Base-by-base conservation (phyloP, 2,797 vertebrate genomes). In the Phrynocephalus forsythii region DNA sequence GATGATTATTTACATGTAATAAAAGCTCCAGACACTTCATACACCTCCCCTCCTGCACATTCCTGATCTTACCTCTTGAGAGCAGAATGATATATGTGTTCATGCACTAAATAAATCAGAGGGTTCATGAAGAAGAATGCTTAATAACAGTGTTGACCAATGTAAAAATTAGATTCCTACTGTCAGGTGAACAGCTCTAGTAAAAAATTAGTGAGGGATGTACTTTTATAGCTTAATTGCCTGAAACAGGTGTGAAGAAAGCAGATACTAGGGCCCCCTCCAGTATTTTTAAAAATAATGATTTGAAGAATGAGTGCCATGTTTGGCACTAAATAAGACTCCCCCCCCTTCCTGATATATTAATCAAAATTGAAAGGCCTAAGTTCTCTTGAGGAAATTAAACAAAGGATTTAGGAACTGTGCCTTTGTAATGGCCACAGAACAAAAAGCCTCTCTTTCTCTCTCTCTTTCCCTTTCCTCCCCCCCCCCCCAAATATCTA, bases 1-100 rank as follows among this genome's bases (percentile, higher is more conserved):
- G 86, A 78, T 82, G 90, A 77, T 78, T 89, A 56, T 86, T 83
- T 86, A 68, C 83, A 75, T 90, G 72, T 88, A 90, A 94, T 90
- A 89, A 79, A 44, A 76, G 72, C 80, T 87, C 88, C 72, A 86
- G 87, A 86, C 71, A 77, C 75, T 91, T 90, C 84, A 68, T 90
- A 33, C 72, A 76, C 63, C 24, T 87, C 28, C 56, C 52, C 33
- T 20, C 33, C n/a, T 56, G 50, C 44, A 84, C 60, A 85, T 87
- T 89, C 90, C 88, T 83, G 82, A 48, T 78, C 77, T 68, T 85
- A 71, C 81, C 85, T 93, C 83, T 79, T 33, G 20, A 91, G 87
- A 94, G 90, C 48, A 63, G 30, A 44, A 26, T 44, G 86, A 85
- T 82, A 50, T 86, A 52, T 84, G 78, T 82, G 20, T 82, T 83